Conservation (phyloP, 1,140 invertebrate genomes). For the Drepana arcuata region DNA sequence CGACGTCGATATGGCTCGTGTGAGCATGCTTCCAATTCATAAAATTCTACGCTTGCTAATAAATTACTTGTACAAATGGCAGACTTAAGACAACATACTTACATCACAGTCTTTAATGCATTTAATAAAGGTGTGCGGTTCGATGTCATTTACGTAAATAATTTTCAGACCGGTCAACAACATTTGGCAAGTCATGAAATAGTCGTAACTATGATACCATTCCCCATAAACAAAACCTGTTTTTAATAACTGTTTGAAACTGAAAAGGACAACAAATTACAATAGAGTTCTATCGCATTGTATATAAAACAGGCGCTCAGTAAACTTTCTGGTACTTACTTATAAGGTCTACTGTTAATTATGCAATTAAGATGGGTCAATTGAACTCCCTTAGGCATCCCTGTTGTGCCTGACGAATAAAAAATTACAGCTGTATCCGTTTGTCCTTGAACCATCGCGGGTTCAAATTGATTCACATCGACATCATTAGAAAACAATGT, state of each 20-base stretch:
- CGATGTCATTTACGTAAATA: constrained; percentile 24
- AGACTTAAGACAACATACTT: too few relatives aligned
- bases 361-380: constrained; percentile 78
- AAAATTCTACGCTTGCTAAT: too few relatives aligned
- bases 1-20: too few relatives aligned
- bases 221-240: constrained; percentile 18
- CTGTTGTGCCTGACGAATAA: constrained; percentile 80
- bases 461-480: constrained; percentile 36
- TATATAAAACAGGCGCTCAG: neutral
- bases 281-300: neutral
- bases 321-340: constrained; percentile 30
- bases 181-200: constrained; percentile 36
- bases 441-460: constrained; percentile 27
- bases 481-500: constrained; percentile 19
- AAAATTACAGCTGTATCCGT: constrained; percentile 54
- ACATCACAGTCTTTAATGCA: constrained; percentile 26
- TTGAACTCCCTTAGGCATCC: constrained; percentile 84
- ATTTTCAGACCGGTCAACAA: constrained; percentile 27
- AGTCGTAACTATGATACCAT: constrained; percentile 39
- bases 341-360: constrained; percentile 31
- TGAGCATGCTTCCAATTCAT: too few relatives aligned
- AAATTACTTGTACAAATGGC: too few relatives aligned
- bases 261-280: constrained; percentile 7
- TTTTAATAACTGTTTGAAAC: constrained; percentile 17
- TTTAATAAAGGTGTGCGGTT: constrained; percentile 16